These are phyloP conservation scores for Aproaerema taeniolella DNA, from an alignment of 2,888 invertebrate genomes.

Conservation along the genomic window DNA sequence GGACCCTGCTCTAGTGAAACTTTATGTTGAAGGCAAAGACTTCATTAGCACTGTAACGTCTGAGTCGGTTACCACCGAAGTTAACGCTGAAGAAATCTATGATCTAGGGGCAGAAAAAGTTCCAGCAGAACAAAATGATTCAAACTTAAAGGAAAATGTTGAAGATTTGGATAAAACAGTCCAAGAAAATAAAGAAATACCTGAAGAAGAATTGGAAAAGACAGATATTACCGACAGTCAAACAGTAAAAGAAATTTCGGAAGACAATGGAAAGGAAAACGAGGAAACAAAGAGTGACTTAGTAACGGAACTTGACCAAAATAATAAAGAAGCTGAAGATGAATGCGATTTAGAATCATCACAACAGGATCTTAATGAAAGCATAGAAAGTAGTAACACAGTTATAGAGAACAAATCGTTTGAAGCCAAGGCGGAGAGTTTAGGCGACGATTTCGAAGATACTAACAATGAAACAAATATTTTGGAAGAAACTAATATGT, in stretches of 20 bases:
- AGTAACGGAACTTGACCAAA: too few relatives aligned
- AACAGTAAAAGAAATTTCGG: too few relatives aligned
- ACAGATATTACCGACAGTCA: too few relatives aligned
- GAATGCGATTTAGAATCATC: constrained; percentile 33
- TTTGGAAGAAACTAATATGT: constrained; percentile 25
- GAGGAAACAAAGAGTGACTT: too few relatives aligned
- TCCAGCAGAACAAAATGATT: background rate
- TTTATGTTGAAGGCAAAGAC: constrained; percentile 75
- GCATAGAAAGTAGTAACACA: constrained; percentile 54
- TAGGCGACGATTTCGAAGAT: constrained; percentile 26
- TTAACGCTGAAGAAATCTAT: background rate
- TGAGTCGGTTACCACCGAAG: constrained; percentile 26
- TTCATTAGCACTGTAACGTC: too few relatives aligned
- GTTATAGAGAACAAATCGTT: constrained; percentile 58
- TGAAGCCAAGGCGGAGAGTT: constrained; percentile 31
- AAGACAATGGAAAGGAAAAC: too few relatives aligned
- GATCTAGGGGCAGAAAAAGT: background rate
- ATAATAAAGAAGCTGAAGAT: constrained; percentile 17
- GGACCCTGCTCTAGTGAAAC: constrained; percentile 77
- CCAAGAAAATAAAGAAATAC: background rate
- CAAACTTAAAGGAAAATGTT: background rate
- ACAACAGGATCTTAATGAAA: constrained; percentile 52
- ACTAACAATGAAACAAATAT: too few relatives aligned
- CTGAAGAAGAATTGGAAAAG: background rate
- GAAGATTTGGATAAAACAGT: background rate